A percentile compares a stretch with the other conserved stretches of the same genome.
These are phyloP conservation scores for Polyploca ridens DNA, from an alignment of 2,888 invertebrate genomes.

Conservation along the genomic window DNA sequence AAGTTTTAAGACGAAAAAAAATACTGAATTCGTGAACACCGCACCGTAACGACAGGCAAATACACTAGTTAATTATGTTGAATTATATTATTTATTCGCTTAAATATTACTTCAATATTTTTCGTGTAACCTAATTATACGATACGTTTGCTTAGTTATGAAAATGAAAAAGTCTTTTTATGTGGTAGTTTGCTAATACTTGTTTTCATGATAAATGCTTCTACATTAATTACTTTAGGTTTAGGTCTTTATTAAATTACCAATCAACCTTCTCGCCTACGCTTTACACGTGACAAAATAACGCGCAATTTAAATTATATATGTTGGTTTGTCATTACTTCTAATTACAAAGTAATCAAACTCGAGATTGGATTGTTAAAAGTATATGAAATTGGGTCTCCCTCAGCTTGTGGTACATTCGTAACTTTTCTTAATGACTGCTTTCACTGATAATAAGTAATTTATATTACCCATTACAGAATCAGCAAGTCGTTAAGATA, in stretches of 20 bases:
- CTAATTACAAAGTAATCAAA: background rate
- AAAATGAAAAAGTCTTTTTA: no score
- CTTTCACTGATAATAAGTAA: slow-evolving; percentile 65
- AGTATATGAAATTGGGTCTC: slow-evolving; percentile 26
- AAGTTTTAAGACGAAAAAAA: no score
- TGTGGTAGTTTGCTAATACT: no score
- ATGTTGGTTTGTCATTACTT: background rate
- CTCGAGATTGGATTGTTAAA: slow-evolving; percentile 16
- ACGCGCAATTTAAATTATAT: background rate
- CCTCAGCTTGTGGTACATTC: slow-evolving; percentile 26
- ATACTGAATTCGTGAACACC: no score
- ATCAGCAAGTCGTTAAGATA: slow-evolving; percentile 71
- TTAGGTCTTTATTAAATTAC: background rate
- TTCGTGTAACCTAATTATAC: no score
- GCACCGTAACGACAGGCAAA: no score
- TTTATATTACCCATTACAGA: slow-evolving; percentile 72
- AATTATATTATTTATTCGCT: no score
- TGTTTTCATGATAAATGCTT: background rate
- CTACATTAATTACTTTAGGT: background rate
- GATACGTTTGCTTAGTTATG: no score
- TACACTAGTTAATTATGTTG: no score
- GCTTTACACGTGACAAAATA: background rate
- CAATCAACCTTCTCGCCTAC: background rate
- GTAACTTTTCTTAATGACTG: slow-evolving; percentile 56
- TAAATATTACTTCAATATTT: no score